Percentiles rank a stretch among this genome's conserved stretches.
Evolutionary conservation across 2,113 vertebrate species (phyloP).

Genomic region (Syrmaticus mikado): DNA sequence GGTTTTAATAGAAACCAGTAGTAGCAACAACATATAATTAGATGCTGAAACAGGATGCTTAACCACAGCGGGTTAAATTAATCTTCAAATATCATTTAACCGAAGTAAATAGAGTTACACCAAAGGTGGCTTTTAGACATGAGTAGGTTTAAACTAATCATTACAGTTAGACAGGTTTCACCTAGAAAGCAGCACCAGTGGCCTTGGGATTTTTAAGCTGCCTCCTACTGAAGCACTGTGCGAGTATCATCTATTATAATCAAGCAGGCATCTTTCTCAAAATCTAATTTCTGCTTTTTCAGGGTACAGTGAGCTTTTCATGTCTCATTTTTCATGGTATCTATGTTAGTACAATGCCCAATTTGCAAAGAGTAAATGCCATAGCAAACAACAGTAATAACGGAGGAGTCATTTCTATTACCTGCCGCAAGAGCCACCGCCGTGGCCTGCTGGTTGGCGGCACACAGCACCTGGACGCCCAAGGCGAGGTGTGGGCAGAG

Average conservation of each 20-base stretch:
- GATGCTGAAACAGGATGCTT: conserved; percentile 30
- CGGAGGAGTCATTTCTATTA: conserved; percentile 22
- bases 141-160: conserved; percentile 36
- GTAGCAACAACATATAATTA: conserved; percentile 27
- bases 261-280: background rate
- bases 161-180: conserved; percentile 26
- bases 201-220: conserved; percentile 27
- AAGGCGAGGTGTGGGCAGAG: conserved; percentile 75
- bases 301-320: conserved; percentile 16
- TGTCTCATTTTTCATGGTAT: background rate
- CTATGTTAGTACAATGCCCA: background rate
- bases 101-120: conserved; percentile 32
- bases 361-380: background rate
- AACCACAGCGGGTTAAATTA: conserved; percentile 29
- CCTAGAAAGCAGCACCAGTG: background rate
- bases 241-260: conserved; percentile 4
- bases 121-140: conserved; percentile 39
- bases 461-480: conserved; percentile 84
- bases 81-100: conserved; percentile 23
- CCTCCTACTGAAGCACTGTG: background rate
- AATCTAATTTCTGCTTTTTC: conserved; percentile 10
- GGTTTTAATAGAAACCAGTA: conserved; percentile 22
- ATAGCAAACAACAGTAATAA: background rate
- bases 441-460: conserved; percentile 82
- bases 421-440: conserved; percentile 87